Evolutionary conservation across 2,888 invertebrate species (phyloP).

Genomic region (Entomobrya proxima): DNA sequence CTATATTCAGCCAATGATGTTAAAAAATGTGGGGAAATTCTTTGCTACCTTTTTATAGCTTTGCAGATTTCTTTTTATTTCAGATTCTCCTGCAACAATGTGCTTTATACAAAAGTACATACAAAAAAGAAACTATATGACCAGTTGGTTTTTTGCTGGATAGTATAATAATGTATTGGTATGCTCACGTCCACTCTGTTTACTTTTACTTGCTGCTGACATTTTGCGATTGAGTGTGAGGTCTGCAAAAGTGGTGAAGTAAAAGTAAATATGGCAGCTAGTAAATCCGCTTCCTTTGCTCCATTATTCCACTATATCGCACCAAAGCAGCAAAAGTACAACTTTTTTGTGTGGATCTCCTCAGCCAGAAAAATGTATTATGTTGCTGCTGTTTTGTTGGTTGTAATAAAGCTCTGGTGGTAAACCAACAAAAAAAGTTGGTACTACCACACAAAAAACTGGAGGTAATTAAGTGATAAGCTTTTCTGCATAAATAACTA

Average conservation of each 20-base stretch:
- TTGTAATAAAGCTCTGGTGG: too few relatives aligned
- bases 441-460: too few relatives aligned
- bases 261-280: constrained; percentile 20
- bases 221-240: constrained; percentile 10
- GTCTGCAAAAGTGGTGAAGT: neutral
- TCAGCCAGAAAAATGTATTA: too few relatives aligned
- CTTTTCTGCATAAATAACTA: too few relatives aligned
- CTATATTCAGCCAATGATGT: neutral
- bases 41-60: constrained; percentile 7
- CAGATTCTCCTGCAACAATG: constrained; percentile 2
- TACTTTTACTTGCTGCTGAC: neutral
- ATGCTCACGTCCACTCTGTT: neutral
- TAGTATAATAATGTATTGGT: neutral
- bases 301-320: neutral
- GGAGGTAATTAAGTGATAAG: too few relatives aligned
- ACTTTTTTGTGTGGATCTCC: too few relatives aligned
- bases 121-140: neutral
- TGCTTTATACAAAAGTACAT: neutral
- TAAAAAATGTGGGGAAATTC: neutral
- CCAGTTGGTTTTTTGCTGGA: neutral
- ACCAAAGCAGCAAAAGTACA: too few relatives aligned
- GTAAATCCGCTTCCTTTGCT: constrained; percentile 6
- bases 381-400: too few relatives aligned
- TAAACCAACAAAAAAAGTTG: too few relatives aligned
- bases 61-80: constrained; percentile 16